Evolutionary conservation across 2,888 invertebrate genomes (phyloP), one percentile per base, ranked within the genome.

Genomic region (Halocaridina rubra): DNA sequence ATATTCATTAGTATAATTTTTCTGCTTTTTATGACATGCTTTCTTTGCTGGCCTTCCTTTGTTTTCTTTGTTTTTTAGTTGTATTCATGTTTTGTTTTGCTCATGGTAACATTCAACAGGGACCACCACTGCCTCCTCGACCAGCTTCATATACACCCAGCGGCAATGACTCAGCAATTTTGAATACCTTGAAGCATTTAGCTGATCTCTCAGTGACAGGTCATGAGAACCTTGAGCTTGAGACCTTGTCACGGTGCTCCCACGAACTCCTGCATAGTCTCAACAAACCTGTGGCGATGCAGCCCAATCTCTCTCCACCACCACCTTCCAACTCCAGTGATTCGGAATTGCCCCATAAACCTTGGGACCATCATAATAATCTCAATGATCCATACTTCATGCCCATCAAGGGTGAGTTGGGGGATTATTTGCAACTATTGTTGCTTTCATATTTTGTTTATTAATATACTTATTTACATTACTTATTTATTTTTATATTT

Each of bases 341-440:
- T 46, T 77, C 77, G 32, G 81, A 80, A 67, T 74, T 79, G 27
- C 75, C 59, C 13, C 82, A 75, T 53, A 87, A 87, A 71, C 87
- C 87, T 19, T 87, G 87, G 87, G 80, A 80, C 71, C 87, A 87
- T 53, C 87, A 87, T 59, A 87, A 85, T 69, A 87, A 87, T 77
- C 87, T 87, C 27, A 87, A 80, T 59, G 85, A 84, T 29, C 75
- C 85, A 4, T 85, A 87, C 80, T 84, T 86, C 75, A 82, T 80
- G 53, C 80, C 85, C 30, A 80, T 72, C 59, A 87, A 87, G 75
- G 85, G 87, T 87, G 79, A 79, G 88, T 78, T 46, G 7, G 10
- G 33, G 32, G 16, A 53, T 53, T 10, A n/a, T 13, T 22, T 64
- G 2, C 29, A 5, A 3, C 16, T 4, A 7, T 64, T 0, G 16